A percentile compares a stretch with the other conserved stretches of the same genome.
These are phyloP conservation scores for Sphaeramia orbicularis DNA, from an alignment of 2,797 vertebrate species.

Conservation along the genomic window DNA sequence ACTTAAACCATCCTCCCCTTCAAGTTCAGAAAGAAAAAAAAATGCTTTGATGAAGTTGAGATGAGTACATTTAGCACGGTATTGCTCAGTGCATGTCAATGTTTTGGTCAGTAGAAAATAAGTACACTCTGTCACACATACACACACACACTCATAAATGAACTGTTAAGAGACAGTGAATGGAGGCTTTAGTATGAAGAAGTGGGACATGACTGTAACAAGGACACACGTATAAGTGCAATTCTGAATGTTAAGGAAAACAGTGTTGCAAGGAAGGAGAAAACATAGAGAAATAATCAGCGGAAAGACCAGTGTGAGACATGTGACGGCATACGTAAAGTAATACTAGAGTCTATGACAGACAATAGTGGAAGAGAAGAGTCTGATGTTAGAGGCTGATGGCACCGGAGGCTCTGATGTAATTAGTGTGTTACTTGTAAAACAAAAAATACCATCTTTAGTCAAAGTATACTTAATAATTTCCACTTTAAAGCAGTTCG, in stretches of 20 bases:
- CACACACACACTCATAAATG: constrained; percentile 58
- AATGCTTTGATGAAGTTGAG: constrained; percentile 39
- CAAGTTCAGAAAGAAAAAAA: not conserved
- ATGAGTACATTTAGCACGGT: constrained; percentile 32
- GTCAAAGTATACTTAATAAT: constrained; percentile 13
- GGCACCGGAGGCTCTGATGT: constrained; percentile 32
- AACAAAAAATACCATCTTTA: constrained; percentile 2
- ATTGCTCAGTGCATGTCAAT: constrained; percentile 36
- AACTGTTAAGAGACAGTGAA: constrained; percentile 80
- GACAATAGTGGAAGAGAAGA: not conserved
- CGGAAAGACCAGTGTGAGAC: constrained; percentile 13
- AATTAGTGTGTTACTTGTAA: constrained; percentile 44
- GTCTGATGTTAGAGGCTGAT: constrained; percentile 6
- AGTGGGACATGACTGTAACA: constrained; percentile 11
- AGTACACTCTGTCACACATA: constrained; percentile 36
- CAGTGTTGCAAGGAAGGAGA: not conserved
- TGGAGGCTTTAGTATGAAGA: constrained; percentile 22
- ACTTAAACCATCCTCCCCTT: constrained; percentile 12
- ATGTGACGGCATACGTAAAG: constrained; percentile 8
- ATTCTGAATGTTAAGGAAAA: constrained; percentile 17
- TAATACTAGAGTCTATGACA: constrained; percentile 10
- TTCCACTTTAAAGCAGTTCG: constrained; percentile 18
- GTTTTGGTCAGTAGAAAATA: constrained; percentile 67
- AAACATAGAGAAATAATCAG: constrained; percentile 10
- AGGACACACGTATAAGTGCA: not conserved